A percentile compares a stretch with the other conserved stretches of the same genome.
Evolutionary conservation across 2,113 vertebrate genomes (phyloP).

Genomic region (Corythaeola cristata): DNA sequence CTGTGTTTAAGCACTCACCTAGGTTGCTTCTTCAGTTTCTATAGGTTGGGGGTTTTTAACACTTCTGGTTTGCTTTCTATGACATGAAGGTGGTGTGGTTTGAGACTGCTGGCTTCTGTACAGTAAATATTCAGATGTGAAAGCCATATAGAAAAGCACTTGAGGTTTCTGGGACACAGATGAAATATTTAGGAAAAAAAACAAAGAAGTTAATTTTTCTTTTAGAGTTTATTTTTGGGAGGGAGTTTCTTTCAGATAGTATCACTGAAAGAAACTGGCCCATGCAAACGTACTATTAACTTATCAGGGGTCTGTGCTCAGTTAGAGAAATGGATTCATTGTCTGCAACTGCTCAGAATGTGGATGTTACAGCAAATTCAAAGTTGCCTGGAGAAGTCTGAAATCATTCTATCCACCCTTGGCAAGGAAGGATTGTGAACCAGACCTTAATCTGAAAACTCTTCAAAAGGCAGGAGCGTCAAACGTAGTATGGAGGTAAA

Average conservation of each 20-base stretch:
- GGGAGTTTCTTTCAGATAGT: not conserved
- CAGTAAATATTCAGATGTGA: not conserved
- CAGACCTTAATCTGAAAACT: not conserved
- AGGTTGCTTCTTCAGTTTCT: not conserved
- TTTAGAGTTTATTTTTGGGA: not conserved
- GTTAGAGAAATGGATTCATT: not conserved
- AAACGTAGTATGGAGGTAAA: not conserved
- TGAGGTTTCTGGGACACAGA: not conserved
- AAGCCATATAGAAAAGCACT: not conserved
- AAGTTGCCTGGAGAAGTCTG: not conserved
- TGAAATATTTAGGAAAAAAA: not conserved
- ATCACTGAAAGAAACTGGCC: not conserved
- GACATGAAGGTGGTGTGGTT: not conserved
- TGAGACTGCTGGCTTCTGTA: not conserved
- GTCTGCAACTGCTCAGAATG: not conserved
- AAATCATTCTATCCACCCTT: not conserved
- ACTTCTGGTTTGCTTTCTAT: not conserved
- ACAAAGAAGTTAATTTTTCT: not conserved
- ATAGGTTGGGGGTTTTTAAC: rapidly evolving
- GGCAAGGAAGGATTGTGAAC: not conserved
- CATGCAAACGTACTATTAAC: not conserved
- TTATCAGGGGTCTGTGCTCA: not conserved
- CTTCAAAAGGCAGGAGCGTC: not conserved
- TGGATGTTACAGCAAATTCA: not conserved
- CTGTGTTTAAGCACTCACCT: not conserved